Evolutionary conservation across 1,140 invertebrate species (phyloP), one percentile per base, ranked within the genome.

Genomic region (Drosophila ironensis): DNA sequence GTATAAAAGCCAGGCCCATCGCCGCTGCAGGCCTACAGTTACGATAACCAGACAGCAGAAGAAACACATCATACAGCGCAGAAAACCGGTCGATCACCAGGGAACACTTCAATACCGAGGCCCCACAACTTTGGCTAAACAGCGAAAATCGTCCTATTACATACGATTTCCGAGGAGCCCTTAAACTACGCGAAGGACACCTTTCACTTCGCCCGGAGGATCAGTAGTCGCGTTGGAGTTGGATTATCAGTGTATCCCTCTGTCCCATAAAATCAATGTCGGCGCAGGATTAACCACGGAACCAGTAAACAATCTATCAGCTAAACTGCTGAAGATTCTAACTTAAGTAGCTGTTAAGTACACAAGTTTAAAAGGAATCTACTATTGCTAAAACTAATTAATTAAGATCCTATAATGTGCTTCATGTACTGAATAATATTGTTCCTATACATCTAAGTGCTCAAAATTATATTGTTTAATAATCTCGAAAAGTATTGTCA

Each of bases 281-380:
- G 45, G 40, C 41, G 14, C 45, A 3, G 45, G 47, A 37, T 19
- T 27, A 14, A 22, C 28, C 40, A 35, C 51, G 51, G 63, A 84
- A 37, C 69, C 78, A 57, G 69, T 82, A 4, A 77, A 77, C 30
- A 57, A 52, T 48, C 63, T 82, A 3, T 70, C 78, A 27, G 78
- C 37, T 3, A 82, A 82, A 38, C 0, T 84, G 12, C 69, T 82
- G 6, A 82, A 82, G 25, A 70, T 82, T 46, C 27, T 82, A 30
- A 5, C 63, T 0, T 84, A 84, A 77, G 22, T 20, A 6, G 28
- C 3, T 1, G 14, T 37, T 47, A 48, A 30, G 11, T 11, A 14
- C 5, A 16, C 0, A 4, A 17, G 8, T 37, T 16, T 2, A 17
- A 2, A 17, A 37, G 16, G 33, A 14, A 16, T 14, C 16, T 9